Conservation (phyloP, 2,888 invertebrate genomes). For the Taenaris catops region DNA sequence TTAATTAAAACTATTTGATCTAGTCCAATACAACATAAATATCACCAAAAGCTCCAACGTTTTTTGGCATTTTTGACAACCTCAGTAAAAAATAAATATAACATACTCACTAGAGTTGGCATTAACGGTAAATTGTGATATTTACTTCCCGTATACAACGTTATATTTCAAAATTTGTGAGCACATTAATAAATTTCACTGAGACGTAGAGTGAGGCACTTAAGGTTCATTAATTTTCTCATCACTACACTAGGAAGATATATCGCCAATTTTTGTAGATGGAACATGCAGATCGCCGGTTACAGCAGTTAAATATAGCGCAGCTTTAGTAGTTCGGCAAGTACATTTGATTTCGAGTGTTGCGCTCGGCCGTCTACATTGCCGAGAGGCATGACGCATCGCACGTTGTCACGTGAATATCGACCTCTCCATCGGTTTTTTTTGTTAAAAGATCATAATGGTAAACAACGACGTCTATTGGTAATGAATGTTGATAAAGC, state of each 20-base stretch:
- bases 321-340: slow-evolving; percentile 58
- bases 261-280: slow-evolving; percentile 51
- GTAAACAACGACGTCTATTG: too few relatives aligned
- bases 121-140: slow-evolving; percentile 45
- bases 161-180: slow-evolving; percentile 24
- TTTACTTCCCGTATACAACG: slow-evolving; percentile 48
- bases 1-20: slow-evolving; percentile 27
- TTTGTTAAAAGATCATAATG: too few relatives aligned
- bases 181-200: slow-evolving; percentile 39
- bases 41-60: slow-evolving; percentile 37
- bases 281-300: slow-evolving; percentile 67
- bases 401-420: too few relatives aligned
- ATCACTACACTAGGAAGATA: slow-evolving; percentile 47
- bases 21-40: slow-evolving; percentile 24
- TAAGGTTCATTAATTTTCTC: slow-evolving; percentile 41
- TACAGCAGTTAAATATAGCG: slow-evolving; percentile 74
- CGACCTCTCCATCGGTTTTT: too few relatives aligned
- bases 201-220: slow-evolving; percentile 37
- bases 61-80: slow-evolving; percentile 69
- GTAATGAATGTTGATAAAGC: too few relatives aligned
- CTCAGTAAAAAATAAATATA: slow-evolving; percentile 55
- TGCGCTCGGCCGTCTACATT: slow-evolving; percentile 69
- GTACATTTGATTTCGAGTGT: slow-evolving; percentile 52
- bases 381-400: too few relatives aligned
- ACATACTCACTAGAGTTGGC: slow-evolving; percentile 62